A percentile compares a stretch with the other conserved stretches of the same genome.
phyloP scores from a whole-genome alignment of 2,797 vertebrate species.

The Limnodromus scolopaceus region DNA sequence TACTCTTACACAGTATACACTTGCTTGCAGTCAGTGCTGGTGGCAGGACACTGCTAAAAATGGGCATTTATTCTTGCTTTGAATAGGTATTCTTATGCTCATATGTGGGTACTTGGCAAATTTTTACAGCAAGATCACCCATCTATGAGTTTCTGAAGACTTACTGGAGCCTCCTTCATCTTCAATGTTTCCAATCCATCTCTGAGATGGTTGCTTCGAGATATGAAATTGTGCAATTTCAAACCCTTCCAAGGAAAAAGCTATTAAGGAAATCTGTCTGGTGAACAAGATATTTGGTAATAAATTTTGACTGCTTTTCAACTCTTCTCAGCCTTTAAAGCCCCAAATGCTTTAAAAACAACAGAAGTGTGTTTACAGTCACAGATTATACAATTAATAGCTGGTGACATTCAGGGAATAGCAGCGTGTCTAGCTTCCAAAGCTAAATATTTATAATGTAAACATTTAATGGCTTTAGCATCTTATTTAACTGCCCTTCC shows the following conservation, averaged over 20 bases:
- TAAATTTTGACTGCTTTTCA: conserved; percentile 50
- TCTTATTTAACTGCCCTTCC: conserved; percentile 13
- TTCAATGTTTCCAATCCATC: background rate
- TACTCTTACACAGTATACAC: background rate
- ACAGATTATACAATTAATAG: conserved; percentile 36
- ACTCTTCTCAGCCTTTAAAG: background rate
- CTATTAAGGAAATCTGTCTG: conserved; percentile 3
- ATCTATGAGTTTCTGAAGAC: background rate
- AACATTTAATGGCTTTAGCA: conserved; percentile 12
- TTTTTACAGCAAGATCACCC: background rate
- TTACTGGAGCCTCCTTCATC: background rate
- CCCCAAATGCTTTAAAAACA: background rate
- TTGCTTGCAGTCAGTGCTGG: background rate
- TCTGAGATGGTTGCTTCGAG: background rate
- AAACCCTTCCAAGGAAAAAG: conserved; percentile 24
- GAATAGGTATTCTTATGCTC: background rate
- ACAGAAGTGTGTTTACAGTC: background rate
- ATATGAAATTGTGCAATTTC: conserved; percentile 10
- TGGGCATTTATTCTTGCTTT: background rate
- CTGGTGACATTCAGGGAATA: conserved; percentile 21
- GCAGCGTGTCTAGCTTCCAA: background rate
- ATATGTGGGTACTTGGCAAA: background rate
- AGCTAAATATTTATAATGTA: conserved; percentile 36
- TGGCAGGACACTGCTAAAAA: background rate
- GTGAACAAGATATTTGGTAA: conserved; percentile 11